Evolutionary conservation across 2,113 vertebrate genomes (phyloP).

Genomic region (Hoplias malabaricus): DNA sequence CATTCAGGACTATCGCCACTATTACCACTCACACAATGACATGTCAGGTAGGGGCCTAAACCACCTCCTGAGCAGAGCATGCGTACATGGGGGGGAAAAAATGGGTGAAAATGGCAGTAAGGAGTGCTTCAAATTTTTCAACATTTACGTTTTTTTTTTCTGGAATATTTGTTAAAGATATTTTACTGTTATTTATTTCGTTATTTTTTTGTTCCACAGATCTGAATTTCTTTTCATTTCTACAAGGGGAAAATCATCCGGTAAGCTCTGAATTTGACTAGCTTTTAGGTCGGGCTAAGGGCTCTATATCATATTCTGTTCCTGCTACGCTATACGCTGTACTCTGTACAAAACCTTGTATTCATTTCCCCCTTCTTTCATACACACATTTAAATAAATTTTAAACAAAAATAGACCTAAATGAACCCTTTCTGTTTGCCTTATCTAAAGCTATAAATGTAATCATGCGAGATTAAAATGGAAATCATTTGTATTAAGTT

Average conservation of each 20-base stretch:
- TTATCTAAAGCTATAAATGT: no score
- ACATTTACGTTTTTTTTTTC: background rate
- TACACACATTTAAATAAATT: no score
- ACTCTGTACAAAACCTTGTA: no score
- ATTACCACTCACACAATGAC: conserved; percentile 91
- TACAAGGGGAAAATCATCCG: conserved; percentile 98
- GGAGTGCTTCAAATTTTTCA: background rate
- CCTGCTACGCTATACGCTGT: background rate
- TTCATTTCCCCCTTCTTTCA: no score
- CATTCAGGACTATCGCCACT: conserved; percentile 96
- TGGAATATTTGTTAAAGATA: background rate
- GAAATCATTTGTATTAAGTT: no score
- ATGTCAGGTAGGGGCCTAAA: conserved; percentile 81
- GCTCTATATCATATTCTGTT: background rate
- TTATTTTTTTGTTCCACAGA: conserved; percentile 73
- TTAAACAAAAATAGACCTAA: no score
- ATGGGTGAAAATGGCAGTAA: background rate
- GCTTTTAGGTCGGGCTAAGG: no score
- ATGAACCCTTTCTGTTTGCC: no score
- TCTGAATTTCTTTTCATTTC: conserved; percentile 97
- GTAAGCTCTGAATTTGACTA: conserved; percentile 67
- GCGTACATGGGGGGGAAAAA: background rate
- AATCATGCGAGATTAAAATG: no score
- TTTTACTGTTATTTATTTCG: conserved; percentile 3
- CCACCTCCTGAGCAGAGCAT: background rate